These are phyloP conservation scores for Acrocyrtus sp. DNA, from an alignment of 2,888 invertebrate genomes.

Conservation along the genomic window DNA sequence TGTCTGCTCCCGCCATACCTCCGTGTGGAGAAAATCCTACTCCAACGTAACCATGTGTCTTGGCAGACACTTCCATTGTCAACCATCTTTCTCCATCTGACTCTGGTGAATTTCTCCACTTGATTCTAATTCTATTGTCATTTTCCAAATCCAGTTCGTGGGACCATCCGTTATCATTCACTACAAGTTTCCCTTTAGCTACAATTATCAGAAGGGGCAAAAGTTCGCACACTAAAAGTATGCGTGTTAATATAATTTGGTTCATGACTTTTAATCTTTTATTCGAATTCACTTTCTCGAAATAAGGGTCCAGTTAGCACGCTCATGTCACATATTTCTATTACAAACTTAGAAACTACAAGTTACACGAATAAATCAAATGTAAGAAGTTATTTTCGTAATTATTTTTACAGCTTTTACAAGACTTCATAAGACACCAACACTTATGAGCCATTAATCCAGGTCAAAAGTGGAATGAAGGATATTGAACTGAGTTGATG, in stretches of 20 bases:
- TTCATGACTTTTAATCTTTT: not conserved
- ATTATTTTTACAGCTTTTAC: too few species aligned
- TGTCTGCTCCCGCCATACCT: conserved; percentile 70
- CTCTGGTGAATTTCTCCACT: conserved; percentile 24
- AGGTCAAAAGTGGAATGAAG: too few species aligned
- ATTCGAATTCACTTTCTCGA: too few species aligned
- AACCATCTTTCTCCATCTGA: conserved; percentile 20
- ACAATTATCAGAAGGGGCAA: not conserved
- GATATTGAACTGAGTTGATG: too few species aligned
- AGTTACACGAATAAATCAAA: too few species aligned
- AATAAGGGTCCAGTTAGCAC: too few species aligned
- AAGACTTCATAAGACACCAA: too few species aligned
- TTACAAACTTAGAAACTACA: too few species aligned
- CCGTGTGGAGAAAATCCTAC: conserved; percentile 66
- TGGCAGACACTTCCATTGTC: conserved; percentile 49
- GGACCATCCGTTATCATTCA: conserved; percentile 32
- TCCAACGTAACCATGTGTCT: conserved; percentile 65
- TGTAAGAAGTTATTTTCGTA: too few species aligned
- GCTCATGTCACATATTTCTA: too few species aligned
- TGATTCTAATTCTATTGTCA: conserved; percentile 12
- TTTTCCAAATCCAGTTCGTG: conserved; percentile 27
- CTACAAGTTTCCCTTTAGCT: too few species aligned
- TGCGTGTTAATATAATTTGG: not conserved
- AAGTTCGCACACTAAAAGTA: not conserved
- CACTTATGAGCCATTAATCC: too few species aligned